phyloP scores from a whole-genome alignment of 1,140 invertebrate species.

The Drosophila micromelanica region DNA sequence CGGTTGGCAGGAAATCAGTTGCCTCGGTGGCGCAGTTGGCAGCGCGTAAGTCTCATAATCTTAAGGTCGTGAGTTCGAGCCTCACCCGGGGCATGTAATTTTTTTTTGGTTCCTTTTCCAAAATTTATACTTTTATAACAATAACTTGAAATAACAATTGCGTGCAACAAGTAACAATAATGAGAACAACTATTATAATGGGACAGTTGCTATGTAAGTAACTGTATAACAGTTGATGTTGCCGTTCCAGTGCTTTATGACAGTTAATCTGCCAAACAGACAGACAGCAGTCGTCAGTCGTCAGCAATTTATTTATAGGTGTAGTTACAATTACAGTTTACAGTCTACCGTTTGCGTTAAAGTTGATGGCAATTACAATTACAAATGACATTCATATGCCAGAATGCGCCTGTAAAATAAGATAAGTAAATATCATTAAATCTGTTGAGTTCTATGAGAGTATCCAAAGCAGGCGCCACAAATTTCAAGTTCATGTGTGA shows the following conservation, averaged over 20 bases:
- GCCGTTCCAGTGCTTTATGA: conserved; percentile 20
- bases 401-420: neutral
- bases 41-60: conserved; percentile 99
- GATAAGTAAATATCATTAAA: no score
- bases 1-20: conserved; percentile 18
- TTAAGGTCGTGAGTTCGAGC: conserved; percentile 98
- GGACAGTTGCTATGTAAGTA: conserved; percentile 3
- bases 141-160: conserved; percentile 63
- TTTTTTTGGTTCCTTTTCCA: conserved; percentile 7
- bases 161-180: conserved; percentile 44
- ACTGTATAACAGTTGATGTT: conserved; percentile 5
- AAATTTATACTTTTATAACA: neutral
- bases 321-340: conserved; percentile 25
- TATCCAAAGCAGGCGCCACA: neutral
- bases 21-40: conserved; percentile 96
- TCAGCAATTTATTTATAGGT: conserved; percentile 23
- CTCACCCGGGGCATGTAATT: conserved; percentile 92
- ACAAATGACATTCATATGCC: conserved; percentile 49
- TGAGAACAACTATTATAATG: conserved; percentile 26
- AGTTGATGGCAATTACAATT: conserved; percentile 46
- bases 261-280: conserved; percentile 17
- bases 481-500: no score
- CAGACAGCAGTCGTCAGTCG: neutral
- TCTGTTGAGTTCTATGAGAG: no score
- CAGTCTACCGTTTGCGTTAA: conserved; percentile 1